These are phyloP conservation scores for Epizoanthus scotinus DNA, from an alignment of 92 coral and sea anemone species.

Conservation along the genomic window DNA sequence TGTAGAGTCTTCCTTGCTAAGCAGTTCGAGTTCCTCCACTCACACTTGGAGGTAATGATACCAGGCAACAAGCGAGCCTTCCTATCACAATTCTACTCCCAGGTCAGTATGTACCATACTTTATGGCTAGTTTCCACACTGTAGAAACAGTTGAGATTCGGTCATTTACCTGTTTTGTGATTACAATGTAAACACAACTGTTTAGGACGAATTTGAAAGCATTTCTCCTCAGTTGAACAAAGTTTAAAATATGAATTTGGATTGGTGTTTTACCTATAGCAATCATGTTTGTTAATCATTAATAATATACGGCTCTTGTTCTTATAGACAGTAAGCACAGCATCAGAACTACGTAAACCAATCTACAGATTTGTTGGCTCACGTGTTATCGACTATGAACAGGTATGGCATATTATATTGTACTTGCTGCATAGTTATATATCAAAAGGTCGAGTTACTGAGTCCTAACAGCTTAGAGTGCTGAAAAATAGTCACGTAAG, in stretches of 20 bases:
- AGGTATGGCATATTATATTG: conserved; percentile 48
- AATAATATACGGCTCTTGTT: not conserved
- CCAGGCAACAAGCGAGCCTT: conserved; percentile 94
- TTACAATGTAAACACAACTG: too few relatives aligned
- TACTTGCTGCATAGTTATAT: too few relatives aligned
- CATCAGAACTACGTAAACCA: conserved; percentile 91
- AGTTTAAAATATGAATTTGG: too few relatives aligned
- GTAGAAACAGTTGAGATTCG: too few relatives aligned
- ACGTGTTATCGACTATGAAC: conserved; percentile 85
- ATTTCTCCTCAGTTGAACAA: too few relatives aligned
- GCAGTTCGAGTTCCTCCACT: conserved; percentile 92
- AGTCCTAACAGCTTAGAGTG: too few relatives aligned
- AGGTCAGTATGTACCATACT: conserved; percentile 59
- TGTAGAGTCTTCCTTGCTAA: conserved; percentile 92
- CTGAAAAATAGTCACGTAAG: too few relatives aligned
- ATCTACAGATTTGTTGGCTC: conserved; percentile 90
- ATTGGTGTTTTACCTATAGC: too few relatives aligned
- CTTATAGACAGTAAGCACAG: conserved; percentile 91
- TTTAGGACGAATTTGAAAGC: too few relatives aligned
- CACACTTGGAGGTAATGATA: conserved; percentile 89
- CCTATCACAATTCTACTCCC: conserved; percentile 98
- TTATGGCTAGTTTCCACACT: not conserved
- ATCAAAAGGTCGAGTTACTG: too few relatives aligned
- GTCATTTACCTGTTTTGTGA: too few relatives aligned
- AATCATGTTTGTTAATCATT: too few relatives aligned